A percentile compares a stretch with the other conserved stretches of the same genome.
Evolutionary conservation across 2,888 invertebrate species (phyloP).

Genomic region (Hydriomena furcata): DNA sequence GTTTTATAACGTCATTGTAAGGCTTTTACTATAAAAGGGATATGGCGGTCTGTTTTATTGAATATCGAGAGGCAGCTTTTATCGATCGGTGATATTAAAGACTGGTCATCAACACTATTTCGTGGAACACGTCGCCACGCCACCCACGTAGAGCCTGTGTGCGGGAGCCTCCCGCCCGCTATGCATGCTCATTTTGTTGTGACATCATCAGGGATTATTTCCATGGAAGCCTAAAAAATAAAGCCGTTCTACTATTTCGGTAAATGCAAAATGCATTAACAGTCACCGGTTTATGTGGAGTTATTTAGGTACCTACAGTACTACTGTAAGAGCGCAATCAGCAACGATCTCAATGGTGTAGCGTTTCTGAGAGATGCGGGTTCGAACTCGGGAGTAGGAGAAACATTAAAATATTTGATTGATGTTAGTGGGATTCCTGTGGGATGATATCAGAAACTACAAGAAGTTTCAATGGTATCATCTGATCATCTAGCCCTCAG

Average conservation of each 20-base stretch:
- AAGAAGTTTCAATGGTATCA: no score
- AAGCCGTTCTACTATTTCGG: slow-evolving; percentile 20
- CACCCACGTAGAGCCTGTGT: slow-evolving; percentile 70
- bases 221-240: slow-evolving; percentile 26
- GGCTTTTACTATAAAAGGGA: slow-evolving; percentile 34
- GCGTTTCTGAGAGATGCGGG: no score
- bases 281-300: slow-evolving; percentile 13
- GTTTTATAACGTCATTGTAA: slow-evolving; percentile 33
- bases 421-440: no score
- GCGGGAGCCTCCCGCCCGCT: slow-evolving; percentile 47
- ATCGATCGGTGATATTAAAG: slow-evolving; percentile 56
- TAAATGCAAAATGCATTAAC: slow-evolving; percentile 14
- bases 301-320: no score
- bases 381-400: no score
- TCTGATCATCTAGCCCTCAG: no score
- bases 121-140: slow-evolving; percentile 73
- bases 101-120: slow-evolving; percentile 64
- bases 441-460: no score
- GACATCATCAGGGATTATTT: slow-evolving; percentile 45
- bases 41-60: slow-evolving; percentile 42
- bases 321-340: slow-evolving; percentile 26
- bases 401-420: no score
- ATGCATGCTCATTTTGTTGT: slow-evolving; percentile 50
- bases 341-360: no score
- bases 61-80: slow-evolving; percentile 54